phyloP scores from a whole-genome alignment of 2,888 invertebrate genomes.

The Dasysyrphus tricinctus region DNA sequence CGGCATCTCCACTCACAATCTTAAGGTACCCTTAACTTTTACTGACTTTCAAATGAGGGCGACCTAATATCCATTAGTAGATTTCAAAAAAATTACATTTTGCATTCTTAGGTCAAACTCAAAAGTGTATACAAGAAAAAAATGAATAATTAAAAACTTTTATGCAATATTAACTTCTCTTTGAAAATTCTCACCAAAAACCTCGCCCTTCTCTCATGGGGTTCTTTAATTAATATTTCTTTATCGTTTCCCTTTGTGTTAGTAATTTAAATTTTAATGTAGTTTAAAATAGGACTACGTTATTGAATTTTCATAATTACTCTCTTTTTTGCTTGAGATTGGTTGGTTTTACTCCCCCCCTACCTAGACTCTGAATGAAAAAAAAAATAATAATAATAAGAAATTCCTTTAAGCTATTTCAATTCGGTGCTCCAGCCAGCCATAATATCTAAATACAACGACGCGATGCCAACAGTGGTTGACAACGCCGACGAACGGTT shows the following conservation, averaged over 20 bases:
- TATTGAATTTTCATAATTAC: constrained; percentile 56
- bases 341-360: constrained; percentile 22
- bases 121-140: constrained; percentile 14
- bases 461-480: background rate
- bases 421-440: background rate
- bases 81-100: constrained; percentile 30
- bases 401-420: constrained; percentile 32
- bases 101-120: constrained; percentile 41
- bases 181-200: constrained; percentile 31
- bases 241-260: constrained; percentile 51
- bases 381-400: background rate
- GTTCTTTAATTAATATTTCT: constrained; percentile 57
- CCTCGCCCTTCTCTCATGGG: background rate
- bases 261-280: constrained; percentile 54
- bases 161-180: constrained; percentile 51
- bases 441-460: constrained; percentile 19
- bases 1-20: background rate
- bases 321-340: constrained; percentile 31
- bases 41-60: constrained; percentile 38
- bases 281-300: constrained; percentile 52
- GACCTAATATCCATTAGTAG: constrained; percentile 46
- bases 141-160: constrained; percentile 49
- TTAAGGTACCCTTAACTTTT: constrained; percentile 9
- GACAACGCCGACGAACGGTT: background rate
- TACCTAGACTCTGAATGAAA: constrained; percentile 2